A percentile compares a stretch with the other conserved stretches of the same genome.
phyloP scores from a whole-genome alignment of 1,140 invertebrate genomes.

The Heterodera schachtii region DNA sequence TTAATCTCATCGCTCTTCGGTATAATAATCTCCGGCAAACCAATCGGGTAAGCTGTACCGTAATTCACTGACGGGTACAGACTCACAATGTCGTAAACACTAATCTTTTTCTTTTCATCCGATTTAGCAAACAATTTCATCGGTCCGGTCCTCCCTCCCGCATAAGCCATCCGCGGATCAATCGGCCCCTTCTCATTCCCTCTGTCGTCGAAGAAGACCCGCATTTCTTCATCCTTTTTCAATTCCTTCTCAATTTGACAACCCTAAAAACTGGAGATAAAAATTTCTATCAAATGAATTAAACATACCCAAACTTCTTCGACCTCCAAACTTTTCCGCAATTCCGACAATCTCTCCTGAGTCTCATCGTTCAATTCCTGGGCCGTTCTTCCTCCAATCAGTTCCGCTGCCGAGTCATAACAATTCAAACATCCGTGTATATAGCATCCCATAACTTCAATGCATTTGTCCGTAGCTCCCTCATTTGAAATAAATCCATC shows the following conservation, averaged over 20 bases:
- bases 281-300: too few relatives aligned
- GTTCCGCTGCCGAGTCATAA: background rate
- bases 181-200: background rate
- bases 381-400: background rate
- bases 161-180: background rate
- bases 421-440: background rate
- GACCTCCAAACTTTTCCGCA: background rate
- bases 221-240: background rate
- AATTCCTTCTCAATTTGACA: background rate
- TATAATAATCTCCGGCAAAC: background rate
- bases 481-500: conserved; percentile 3
- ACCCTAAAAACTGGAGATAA: too few relatives aligned
- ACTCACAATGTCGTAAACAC: background rate
- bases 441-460: conserved; percentile 4
- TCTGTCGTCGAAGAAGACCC: background rate
- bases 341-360: background rate
- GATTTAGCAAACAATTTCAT: background rate
- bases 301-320: background rate
- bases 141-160: background rate
- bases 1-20: background rate
- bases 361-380: background rate
- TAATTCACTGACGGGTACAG: background rate
- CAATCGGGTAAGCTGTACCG: background rate
- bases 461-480: background rate
- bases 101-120: background rate